Percentiles rank a stretch among this genome's conserved stretches.
phyloP scores from a whole-genome alignment of 2,113 vertebrate species.

The Antechinus flavipes region DNA sequence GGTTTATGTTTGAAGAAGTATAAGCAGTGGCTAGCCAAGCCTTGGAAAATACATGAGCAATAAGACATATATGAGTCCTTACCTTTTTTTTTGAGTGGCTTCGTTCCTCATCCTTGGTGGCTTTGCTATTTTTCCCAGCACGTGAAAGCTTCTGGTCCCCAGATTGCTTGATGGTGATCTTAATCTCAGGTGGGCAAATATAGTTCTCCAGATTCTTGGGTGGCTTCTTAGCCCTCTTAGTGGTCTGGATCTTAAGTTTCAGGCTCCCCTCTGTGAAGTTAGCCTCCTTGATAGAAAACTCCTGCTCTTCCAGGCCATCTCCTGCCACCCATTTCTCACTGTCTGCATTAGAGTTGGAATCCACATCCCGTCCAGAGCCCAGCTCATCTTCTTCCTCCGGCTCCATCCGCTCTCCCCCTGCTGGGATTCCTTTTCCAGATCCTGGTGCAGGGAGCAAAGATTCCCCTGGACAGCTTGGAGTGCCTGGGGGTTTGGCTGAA shows the following conservation, averaged over 20 bases:
- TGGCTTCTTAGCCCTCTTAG: slow-evolving; percentile 98
- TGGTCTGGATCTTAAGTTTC: slow-evolving; percentile 99
- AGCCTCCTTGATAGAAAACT: slow-evolving; percentile 99
- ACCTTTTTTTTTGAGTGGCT: slow-evolving; percentile 96
- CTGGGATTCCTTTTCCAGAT: slow-evolving; percentile 84
- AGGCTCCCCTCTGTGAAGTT: slow-evolving; percentile 98
- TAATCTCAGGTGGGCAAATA: slow-evolving; percentile 98
- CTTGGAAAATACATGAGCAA: background rate
- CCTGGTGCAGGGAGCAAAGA: slow-evolving; percentile 77
- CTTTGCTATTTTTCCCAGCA: slow-evolving; percentile 89
- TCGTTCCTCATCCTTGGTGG: slow-evolving; percentile 92
- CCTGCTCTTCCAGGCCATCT: slow-evolving; percentile 96
- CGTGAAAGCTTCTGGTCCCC: slow-evolving; percentile 91
- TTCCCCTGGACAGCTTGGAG: slow-evolving; percentile 76
- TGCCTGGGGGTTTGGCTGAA: slow-evolving; percentile 74
- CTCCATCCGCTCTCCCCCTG: slow-evolving; percentile 88
- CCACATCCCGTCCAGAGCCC: slow-evolving; percentile 90
- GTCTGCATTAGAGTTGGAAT: slow-evolving; percentile 93
- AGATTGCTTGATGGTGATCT: slow-evolving; percentile 97
- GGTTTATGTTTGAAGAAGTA: slow-evolving; percentile 5
- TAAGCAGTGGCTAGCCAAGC: background rate
- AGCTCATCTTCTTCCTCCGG: slow-evolving; percentile 91
- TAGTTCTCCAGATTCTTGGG: slow-evolving; percentile 99
- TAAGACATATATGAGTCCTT: slow-evolving; percentile 63
- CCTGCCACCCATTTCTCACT: slow-evolving; percentile 93